These are phyloP conservation scores for Ceryle rudis DNA, from an alignment of 2,797 vertebrate species.

Conservation along the genomic window DNA sequence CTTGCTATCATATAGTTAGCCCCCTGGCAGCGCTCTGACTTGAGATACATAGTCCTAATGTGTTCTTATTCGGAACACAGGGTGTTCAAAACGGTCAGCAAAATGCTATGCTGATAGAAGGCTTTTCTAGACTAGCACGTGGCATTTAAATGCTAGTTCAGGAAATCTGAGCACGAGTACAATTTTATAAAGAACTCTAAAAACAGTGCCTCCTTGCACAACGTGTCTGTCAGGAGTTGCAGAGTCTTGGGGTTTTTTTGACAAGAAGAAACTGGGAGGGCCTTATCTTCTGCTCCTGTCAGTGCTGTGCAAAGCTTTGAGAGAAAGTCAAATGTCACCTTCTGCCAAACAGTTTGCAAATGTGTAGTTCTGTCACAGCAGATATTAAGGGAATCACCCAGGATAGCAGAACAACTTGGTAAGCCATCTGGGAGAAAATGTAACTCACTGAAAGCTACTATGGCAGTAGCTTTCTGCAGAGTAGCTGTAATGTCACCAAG, in stretches of 20 bases:
- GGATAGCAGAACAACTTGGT: background rate
- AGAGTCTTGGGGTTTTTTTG: background rate
- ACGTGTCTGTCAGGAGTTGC: background rate
- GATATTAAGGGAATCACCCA: constrained; percentile 34
- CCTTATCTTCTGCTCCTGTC: background rate
- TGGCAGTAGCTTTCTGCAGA: background rate
- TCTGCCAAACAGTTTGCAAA: constrained; percentile 31
- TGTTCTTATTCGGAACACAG: background rate
- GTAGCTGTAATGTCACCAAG: background rate
- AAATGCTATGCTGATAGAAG: background rate
- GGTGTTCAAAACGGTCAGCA: constrained; percentile 28
- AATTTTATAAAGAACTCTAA: constrained; percentile 25
- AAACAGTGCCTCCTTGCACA: background rate
- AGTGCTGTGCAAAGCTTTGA: background rate
- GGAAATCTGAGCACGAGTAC: background rate
- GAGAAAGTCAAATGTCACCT: constrained; percentile 27
- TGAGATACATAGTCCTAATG: background rate
- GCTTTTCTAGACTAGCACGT: background rate
- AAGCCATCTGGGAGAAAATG: background rate
- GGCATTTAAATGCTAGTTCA: constrained; percentile 21
- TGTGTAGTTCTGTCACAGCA: background rate
- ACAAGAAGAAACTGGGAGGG: background rate
- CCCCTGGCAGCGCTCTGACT: background rate
- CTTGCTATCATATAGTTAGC: background rate
- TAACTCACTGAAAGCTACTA: background rate